Percentiles rank a stretch among this genome's conserved stretches.
Evolutionary conservation across 1,140 invertebrate genomes (phyloP).

Genomic region (Hermatobates lingyangjiaoensis): DNA sequence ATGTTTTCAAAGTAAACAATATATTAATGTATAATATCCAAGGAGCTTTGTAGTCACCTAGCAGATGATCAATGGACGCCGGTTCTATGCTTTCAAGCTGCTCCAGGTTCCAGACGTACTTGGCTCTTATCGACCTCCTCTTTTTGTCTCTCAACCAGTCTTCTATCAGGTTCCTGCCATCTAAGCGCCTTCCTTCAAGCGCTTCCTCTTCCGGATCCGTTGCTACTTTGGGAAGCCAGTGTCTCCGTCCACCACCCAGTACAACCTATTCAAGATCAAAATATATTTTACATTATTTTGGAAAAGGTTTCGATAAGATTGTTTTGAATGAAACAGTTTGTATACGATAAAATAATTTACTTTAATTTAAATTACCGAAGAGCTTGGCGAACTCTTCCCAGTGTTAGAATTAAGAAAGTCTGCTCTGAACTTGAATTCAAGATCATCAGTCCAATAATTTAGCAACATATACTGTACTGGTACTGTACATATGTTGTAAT

Average conservation of each 20-base stretch:
- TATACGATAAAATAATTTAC: too few relatives aligned
- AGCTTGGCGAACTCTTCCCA: too few relatives aligned
- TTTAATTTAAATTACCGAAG: too few relatives aligned
- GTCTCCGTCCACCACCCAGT: constrained; percentile 49
- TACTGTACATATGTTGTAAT: too few relatives aligned
- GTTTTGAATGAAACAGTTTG: too few relatives aligned
- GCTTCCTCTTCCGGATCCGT: constrained; percentile 28
- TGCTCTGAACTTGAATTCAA: too few relatives aligned
- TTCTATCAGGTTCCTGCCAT: constrained; percentile 48
- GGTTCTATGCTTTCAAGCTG: constrained; percentile 39
- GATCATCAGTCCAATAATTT: too few relatives aligned
- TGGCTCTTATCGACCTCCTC: constrained; percentile 29
- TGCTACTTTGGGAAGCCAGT: constrained; percentile 42
- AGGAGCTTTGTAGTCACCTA: constrained; percentile 31
- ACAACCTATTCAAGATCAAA: constrained; percentile 35
- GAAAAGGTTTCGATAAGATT: too few relatives aligned
- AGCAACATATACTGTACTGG: too few relatives aligned
- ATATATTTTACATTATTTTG: too few relatives aligned
- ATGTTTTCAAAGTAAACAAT: not conserved
- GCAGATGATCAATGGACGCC: constrained; percentile 42
- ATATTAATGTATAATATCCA: not conserved
- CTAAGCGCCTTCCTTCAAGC: constrained; percentile 36
- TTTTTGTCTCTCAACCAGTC: constrained; percentile 46
- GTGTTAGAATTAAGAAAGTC: too few relatives aligned
- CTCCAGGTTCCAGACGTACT: constrained; percentile 42